Conservation (phyloP, 2,113 vertebrate species). For the Leiothrix lutea region DNA sequence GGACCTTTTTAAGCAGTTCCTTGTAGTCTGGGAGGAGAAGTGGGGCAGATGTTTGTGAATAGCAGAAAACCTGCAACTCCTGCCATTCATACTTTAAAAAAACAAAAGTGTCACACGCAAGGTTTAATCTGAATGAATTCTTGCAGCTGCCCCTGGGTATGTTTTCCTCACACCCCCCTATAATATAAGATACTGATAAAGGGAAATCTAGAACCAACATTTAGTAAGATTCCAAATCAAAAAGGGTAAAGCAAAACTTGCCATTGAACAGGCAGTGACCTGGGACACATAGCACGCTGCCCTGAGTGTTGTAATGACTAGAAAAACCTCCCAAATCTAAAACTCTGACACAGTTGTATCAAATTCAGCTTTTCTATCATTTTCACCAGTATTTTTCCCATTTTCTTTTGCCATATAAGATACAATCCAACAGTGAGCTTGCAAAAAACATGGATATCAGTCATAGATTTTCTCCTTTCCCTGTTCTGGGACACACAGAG, state of each 20-base stretch:
- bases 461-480: neutral
- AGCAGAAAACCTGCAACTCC: neutral
- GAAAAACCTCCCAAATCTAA: neutral
- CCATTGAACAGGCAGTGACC: neutral
- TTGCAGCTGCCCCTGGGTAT: neutral
- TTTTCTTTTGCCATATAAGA: neutral
- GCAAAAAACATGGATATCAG: neutral
- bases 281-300: accelerated
- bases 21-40: neutral
- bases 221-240: neutral
- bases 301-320: neutral
- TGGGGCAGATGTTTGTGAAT: neutral
- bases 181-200: neutral
- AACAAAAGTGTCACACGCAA: neutral
- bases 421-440: neutral
- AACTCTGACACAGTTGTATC: accelerated
- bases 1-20: neutral
- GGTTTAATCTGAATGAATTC: neutral
- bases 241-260: neutral
- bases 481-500: neutral
- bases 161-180: neutral
- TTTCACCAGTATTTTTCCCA: neutral
- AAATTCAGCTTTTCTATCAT: neutral
- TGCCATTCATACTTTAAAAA: neutral
- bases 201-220: neutral